These are phyloP conservation scores for Neelides sp. DNA, from an alignment of 1,140 invertebrate species.

Conservation along the genomic window DNA sequence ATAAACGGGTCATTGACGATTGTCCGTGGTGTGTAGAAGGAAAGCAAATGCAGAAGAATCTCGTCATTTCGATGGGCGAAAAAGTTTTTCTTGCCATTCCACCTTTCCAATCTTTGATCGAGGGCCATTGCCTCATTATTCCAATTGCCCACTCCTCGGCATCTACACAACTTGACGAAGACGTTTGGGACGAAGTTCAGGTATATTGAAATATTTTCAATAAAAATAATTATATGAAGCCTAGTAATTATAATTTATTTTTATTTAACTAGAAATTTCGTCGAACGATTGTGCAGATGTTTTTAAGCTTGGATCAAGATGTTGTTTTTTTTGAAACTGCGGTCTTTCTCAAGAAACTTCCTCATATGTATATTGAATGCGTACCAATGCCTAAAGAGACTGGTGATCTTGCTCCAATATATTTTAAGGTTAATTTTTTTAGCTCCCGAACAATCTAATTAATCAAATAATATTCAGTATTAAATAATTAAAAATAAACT, in stretches of 20 bases:
- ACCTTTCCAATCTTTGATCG: conserved; percentile 58
- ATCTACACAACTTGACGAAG: conserved; percentile 75
- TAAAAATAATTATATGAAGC: neutral
- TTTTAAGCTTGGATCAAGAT: conserved; percentile 52
- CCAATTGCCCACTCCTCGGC: conserved; percentile 67
- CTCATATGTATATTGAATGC: conserved; percentile 81
- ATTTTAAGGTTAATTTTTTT: conserved; percentile 61
- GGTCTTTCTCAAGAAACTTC: conserved; percentile 54
- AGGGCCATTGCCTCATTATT: conserved; percentile 75
- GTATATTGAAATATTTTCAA: conserved; percentile 36
- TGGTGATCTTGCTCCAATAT: conserved; percentile 77
- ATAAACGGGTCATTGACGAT: conserved; percentile 56
- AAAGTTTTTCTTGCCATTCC: conserved; percentile 75
- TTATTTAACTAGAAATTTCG: conserved; percentile 48
- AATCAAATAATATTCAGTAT: neutral
- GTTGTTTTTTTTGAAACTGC: conserved; percentile 86
- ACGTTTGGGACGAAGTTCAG: conserved; percentile 78
- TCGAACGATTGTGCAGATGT: conserved; percentile 63
- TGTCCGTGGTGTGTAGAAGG: conserved; percentile 75
- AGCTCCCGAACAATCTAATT: neutral
- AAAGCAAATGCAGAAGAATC: conserved; percentile 64
- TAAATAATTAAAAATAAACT: neutral
- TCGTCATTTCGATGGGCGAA: conserved; percentile 67
- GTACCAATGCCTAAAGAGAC: conserved; percentile 68
- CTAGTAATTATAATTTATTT: conserved; percentile 1